Conservation (phyloP, 1,140 invertebrate species). For the Drosophila kikkawai region DNA sequence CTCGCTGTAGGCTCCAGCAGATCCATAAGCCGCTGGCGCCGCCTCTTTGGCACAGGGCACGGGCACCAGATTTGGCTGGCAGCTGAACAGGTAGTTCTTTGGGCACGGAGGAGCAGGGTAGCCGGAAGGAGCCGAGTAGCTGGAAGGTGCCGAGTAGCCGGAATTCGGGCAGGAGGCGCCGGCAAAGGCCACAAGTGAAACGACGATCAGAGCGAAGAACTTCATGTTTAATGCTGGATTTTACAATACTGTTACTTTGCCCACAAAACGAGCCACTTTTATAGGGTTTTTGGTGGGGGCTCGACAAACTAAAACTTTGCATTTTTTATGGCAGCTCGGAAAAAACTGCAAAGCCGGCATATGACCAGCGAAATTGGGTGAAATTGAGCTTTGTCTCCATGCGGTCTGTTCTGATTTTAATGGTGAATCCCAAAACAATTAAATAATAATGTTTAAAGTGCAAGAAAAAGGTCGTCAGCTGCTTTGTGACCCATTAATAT, state of each 20-base stretch:
- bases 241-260: constrained; percentile 17
- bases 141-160: constrained; percentile 31
- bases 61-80: constrained; percentile 67
- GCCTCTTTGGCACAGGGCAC: constrained; percentile 59
- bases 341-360: constrained; percentile 30
- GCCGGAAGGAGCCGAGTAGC: constrained; percentile 15
- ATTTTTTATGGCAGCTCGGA: constrained; percentile 1
- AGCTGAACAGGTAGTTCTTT: constrained; percentile 77
- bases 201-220: constrained; percentile 27
- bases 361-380: constrained; percentile 2
- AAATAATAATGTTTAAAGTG: constrained; percentile 12
- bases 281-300: constrained; percentile 5
- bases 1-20: constrained; percentile 68
- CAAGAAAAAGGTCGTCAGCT: constrained; percentile 2
- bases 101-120: constrained; percentile 66
- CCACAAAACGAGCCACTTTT: neutral
- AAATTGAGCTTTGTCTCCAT: constrained; percentile 14
- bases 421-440: constrained; percentile 18
- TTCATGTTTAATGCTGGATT: constrained; percentile 41
- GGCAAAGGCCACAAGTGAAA: constrained; percentile 32
- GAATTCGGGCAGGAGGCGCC: constrained; percentile 31
- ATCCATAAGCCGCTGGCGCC: constrained; percentile 44
- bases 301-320: constrained; percentile 23
- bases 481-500: constrained; percentile 7
- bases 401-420: constrained; percentile 14